phyloP scores from a whole-genome alignment of 2,113 vertebrate genomes.

The Myiagra hebetior region DNA sequence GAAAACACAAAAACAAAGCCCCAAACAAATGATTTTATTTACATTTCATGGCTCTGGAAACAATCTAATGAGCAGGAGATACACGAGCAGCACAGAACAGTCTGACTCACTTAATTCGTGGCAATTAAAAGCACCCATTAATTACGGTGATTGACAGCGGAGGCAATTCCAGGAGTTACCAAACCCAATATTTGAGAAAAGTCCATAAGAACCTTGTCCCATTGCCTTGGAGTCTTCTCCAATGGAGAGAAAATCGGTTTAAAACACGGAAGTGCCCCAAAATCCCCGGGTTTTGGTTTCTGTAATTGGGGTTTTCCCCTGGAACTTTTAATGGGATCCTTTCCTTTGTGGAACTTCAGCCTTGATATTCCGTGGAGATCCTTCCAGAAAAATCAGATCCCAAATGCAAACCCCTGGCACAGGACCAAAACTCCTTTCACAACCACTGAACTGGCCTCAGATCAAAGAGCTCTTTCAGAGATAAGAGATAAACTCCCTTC shows the following conservation, averaged over 20 bases:
- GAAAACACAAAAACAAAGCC: neutral
- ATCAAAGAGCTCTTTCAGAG: neutral
- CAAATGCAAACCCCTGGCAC: neutral
- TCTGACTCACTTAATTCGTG: neutral
- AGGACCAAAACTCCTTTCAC: neutral
- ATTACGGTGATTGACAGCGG: neutral
- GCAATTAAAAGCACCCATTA: neutral
- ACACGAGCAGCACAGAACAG: neutral
- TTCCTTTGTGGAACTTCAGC: neutral
- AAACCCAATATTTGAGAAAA: neutral
- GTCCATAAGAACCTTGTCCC: neutral
- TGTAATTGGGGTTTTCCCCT: neutral
- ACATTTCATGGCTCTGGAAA: neutral
- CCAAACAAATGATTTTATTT: neutral
- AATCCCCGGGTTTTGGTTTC: accelerated
- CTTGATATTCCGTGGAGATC: accelerated
- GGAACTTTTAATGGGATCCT: neutral
- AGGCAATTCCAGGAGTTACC: neutral
- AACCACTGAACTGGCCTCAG: neutral
- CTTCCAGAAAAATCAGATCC: neutral
- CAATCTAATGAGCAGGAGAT: neutral
- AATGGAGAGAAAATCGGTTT: neutral
- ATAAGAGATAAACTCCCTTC: neutral
- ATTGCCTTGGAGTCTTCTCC: neutral
- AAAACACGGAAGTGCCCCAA: neutral